phyloP scores from a whole-genome alignment of 2,888 invertebrate species.

The Macrophya annulata region DNA sequence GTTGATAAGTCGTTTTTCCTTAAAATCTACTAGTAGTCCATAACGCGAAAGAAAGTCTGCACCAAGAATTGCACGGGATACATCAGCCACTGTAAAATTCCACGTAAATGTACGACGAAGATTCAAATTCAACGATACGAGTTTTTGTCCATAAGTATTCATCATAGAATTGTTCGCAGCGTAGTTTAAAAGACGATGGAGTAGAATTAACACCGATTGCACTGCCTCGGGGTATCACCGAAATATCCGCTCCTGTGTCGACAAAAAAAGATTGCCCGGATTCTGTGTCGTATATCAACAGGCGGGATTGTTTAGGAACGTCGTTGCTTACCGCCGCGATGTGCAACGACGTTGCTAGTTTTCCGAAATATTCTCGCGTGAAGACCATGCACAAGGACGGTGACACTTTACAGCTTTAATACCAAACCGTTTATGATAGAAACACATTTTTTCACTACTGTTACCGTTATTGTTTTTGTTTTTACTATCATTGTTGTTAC shows the following conservation, averaged over 20 bases:
- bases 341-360: conserved; percentile 58
- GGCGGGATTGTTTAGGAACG: conserved; percentile 53
- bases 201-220: background rate
- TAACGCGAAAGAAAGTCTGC: too few species aligned
- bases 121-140: conserved; percentile 54
- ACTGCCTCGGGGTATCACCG: conserved; percentile 31
- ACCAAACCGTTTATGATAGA: conserved; percentile 53
- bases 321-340: conserved; percentile 54
- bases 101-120: conserved; percentile 55
- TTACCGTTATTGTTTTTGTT: conserved; percentile 6
- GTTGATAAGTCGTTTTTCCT: conserved; percentile 47
- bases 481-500: background rate
- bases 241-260: conserved; percentile 59
- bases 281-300: conserved; percentile 56
- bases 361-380: conserved; percentile 28
- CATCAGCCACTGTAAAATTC: conserved; percentile 58
- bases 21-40: too few species aligned
- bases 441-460: conserved; percentile 20
- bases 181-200: conserved; percentile 15
- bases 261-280: conserved; percentile 59
- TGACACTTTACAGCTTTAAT: conserved; percentile 41
- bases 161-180: conserved; percentile 58
- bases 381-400: conserved; percentile 43
- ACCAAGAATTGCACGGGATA: too few species aligned
- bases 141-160: conserved; percentile 55